These are phyloP conservation scores for Buteo buteo DNA, from an alignment of 2,113 vertebrate genomes.

Conservation along the genomic window DNA sequence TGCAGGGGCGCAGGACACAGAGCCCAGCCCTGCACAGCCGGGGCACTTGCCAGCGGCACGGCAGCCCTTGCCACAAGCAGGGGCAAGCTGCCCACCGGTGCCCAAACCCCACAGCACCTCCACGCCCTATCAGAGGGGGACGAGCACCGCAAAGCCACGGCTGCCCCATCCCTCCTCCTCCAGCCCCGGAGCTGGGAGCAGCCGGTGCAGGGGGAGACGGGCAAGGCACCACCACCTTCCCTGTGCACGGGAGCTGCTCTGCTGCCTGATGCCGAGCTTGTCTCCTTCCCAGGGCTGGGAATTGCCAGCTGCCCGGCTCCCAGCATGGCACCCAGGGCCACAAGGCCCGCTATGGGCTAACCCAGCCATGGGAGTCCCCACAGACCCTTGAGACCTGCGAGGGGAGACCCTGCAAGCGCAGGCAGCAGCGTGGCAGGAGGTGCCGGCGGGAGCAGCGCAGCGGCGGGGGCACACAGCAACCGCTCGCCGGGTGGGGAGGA, in stretches of 20 bases:
- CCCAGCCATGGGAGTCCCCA: accelerated
- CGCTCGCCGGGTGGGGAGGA: accelerated
- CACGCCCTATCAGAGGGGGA: neutral
- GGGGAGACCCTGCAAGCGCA: neutral
- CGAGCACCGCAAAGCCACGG: accelerated
- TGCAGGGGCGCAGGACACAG: neutral
- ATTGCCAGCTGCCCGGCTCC: neutral
- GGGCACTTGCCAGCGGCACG: neutral
- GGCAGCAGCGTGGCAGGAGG: accelerated
- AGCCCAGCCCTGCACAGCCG: neutral
- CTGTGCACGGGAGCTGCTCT: neutral
- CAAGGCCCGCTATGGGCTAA: neutral
- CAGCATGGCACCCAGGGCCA: neutral
- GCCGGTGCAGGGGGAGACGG: neutral
- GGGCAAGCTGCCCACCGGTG: neutral
- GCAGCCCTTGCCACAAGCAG: accelerated
- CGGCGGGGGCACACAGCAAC: neutral
- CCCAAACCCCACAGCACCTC: neutral
- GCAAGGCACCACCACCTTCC: neutral
- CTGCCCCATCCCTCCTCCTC: neutral
- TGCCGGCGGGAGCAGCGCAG: accelerated
- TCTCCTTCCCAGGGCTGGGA: neutral
- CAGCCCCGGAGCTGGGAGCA: neutral
- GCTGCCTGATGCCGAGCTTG: accelerated
- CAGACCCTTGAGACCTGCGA: accelerated